phyloP scores from a whole-genome alignment of 1,140 invertebrate genomes.

The Zaprionus ornatus region DNA sequence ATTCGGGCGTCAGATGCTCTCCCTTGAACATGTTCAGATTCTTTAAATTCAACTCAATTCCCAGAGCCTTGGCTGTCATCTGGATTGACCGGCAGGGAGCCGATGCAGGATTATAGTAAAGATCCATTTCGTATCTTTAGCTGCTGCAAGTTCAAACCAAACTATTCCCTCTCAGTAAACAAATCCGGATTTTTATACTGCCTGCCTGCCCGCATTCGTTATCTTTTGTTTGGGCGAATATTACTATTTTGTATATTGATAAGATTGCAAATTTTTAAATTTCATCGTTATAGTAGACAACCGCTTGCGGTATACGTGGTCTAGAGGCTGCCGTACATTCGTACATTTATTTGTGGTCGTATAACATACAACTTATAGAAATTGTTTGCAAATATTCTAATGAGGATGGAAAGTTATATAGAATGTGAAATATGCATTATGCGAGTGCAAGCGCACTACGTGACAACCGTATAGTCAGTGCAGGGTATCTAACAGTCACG shows the following conservation, averaged over 20 bases:
- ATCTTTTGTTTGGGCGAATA: not conserved
- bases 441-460: not conserved
- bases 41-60: slow-evolving; percentile 79
- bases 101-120: slow-evolving; percentile 41
- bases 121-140: slow-evolving; percentile 31
- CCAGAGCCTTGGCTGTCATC: slow-evolving; percentile 83
- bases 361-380: not conserved
- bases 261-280: not conserved
- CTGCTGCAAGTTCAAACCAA: not conserved
- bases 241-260: not conserved
- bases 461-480: not conserved
- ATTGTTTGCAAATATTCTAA: not conserved
- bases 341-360: not conserved
- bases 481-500: not conserved
- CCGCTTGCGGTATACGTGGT: not conserved
- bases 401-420: not conserved
- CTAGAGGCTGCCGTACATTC: not conserved
- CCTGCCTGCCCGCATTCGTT: not conserved
- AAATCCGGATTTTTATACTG: not conserved
- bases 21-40: slow-evolving; percentile 86
- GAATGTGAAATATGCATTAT: not conserved
- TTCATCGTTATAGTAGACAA: not conserved
- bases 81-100: slow-evolving; percentile 83
- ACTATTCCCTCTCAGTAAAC: not conserved
- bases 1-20: slow-evolving; percentile 88